Evolutionary conservation across 1,140 invertebrate species (phyloP).

Genomic region (Grapholita molesta): DNA sequence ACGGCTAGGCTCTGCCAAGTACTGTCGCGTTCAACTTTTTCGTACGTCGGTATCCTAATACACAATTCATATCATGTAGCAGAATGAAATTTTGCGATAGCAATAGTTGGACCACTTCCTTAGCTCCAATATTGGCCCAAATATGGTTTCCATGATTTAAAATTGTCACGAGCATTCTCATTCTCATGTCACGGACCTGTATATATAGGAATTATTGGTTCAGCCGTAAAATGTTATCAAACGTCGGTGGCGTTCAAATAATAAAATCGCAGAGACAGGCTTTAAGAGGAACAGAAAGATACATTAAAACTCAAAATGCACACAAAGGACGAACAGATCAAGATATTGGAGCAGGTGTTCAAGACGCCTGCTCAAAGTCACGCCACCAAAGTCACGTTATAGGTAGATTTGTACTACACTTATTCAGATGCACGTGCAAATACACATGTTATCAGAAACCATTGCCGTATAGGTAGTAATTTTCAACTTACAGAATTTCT

Average conservation of each 20-base stretch:
- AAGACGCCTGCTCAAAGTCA: constrained; percentile 4
- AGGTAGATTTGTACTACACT: neutral
- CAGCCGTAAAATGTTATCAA: neutral
- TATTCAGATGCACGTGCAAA: too few relatives aligned
- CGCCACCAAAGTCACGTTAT: neutral
- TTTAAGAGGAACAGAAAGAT: neutral
- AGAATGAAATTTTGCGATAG: too few relatives aligned
- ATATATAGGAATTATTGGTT: too few relatives aligned
- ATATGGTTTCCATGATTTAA: too few relatives aligned
- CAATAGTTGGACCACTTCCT: too few relatives aligned
- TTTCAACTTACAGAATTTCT: too few relatives aligned
- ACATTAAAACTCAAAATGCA: neutral
- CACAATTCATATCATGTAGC: too few relatives aligned
- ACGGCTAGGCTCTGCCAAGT: constrained; percentile 50
- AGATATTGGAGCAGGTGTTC: constrained; percentile 11
- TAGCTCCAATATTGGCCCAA: too few relatives aligned
- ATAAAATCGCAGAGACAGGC: neutral
- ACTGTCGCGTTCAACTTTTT: constrained; percentile 34
- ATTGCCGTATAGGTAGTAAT: too few relatives aligned
- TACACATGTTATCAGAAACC: neutral
- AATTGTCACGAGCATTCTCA: too few relatives aligned
- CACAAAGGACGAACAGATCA: neutral
- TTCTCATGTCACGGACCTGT: too few relatives aligned
- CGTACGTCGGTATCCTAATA: neutral
- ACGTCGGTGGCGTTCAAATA: neutral